Conservation (phyloP, 2,797 vertebrate species). For the Mus minutoides region DNA sequence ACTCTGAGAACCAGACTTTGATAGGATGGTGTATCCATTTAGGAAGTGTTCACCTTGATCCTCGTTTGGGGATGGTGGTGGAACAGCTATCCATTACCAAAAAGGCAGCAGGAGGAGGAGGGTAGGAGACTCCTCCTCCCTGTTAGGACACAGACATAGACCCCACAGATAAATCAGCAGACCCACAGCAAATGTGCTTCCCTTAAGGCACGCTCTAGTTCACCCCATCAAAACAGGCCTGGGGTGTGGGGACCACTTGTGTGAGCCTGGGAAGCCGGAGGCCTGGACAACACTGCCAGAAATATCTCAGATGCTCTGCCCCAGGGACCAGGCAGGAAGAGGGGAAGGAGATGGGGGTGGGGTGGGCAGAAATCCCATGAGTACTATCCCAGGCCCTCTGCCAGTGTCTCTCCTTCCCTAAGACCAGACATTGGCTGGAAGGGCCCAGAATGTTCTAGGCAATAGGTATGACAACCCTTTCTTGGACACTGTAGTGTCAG, state of each 20-base stretch:
- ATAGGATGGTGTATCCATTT: background rate
- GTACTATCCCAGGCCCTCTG: constrained; percentile 46
- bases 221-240: background rate
- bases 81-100: background rate
- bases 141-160: background rate
- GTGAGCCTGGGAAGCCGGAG: constrained; percentile 72
- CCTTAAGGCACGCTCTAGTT: background rate
- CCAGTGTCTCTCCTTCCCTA: constrained; percentile 44
- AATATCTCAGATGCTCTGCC: constrained; percentile 70
- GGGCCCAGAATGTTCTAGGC: background rate
- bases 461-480: background rate
- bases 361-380: constrained; percentile 20
- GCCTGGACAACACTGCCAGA: constrained; percentile 64
- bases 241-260: background rate
- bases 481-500: background rate
- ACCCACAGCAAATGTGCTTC: background rate
- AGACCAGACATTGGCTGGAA: background rate
- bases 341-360: constrained; percentile 33
- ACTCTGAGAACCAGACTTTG: background rate
- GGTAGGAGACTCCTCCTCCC: background rate
- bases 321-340: constrained; percentile 71
- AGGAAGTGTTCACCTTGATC: background rate
- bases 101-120: background rate
- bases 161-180: background rate
- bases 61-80: background rate